These are phyloP conservation scores for Sphaerophoria rueppellii DNA, from an alignment of 2,888 invertebrate species.

Conservation along the genomic window DNA sequence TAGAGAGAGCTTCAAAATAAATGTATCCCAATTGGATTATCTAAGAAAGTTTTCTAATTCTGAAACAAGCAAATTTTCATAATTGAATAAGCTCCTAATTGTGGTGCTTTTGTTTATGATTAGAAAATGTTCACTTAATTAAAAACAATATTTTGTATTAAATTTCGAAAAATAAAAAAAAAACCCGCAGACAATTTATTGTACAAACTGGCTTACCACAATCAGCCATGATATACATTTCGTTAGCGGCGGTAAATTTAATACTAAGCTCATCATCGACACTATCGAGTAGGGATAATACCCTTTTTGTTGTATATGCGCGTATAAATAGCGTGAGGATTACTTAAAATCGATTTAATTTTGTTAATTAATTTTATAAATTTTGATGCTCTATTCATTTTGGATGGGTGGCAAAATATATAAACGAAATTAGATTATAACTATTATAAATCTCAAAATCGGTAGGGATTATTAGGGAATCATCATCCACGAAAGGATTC, in stretches of 20 bases:
- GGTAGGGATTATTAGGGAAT: slow-evolving; percentile 26
- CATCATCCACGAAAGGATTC: neutral
- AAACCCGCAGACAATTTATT: neutral
- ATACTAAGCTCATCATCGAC: neutral
- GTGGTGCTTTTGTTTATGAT: neutral
- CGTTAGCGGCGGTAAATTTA: neutral
- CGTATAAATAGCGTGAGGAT: slow-evolving; percentile 3
- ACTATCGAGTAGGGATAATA: neutral
- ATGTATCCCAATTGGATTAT: neutral
- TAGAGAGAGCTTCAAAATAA: neutral
- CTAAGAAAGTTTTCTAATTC: neutral
- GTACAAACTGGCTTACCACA: neutral
- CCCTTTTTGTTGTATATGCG: neutral
- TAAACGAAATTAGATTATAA: slow-evolving; percentile 34
- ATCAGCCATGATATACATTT: slow-evolving; percentile 11
- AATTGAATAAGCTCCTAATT: neutral
- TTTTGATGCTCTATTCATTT: slow-evolving; percentile 40
- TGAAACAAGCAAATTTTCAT: neutral
- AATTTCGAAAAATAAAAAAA: neutral
- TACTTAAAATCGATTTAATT: slow-evolving; percentile 55
- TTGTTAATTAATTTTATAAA: slow-evolving; percentile 55
- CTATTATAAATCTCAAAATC: slow-evolving; percentile 33
- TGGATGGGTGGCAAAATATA: neutral
- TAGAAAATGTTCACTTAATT: slow-evolving; percentile 28
- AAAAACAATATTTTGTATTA: slow-evolving; percentile 30